Evolutionary conservation across 2,113 vertebrate genomes (phyloP).

Genomic region (Grallaria varia): DNA sequence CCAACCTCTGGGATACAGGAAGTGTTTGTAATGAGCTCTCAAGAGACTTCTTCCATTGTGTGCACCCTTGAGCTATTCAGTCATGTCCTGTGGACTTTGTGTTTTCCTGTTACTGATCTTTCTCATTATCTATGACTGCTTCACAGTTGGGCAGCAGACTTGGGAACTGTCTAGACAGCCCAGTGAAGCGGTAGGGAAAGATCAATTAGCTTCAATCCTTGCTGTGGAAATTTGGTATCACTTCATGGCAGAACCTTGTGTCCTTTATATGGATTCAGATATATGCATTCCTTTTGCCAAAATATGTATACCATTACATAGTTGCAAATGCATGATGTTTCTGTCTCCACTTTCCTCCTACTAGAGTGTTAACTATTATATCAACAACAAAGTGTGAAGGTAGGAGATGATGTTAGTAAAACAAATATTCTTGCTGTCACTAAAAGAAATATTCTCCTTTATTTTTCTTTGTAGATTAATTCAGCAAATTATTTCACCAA

Average conservation of each 20-base stretch:
- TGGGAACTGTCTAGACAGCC: background rate
- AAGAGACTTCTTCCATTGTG: background rate
- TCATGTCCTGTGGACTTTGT: background rate
- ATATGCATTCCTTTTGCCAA: accelerated
- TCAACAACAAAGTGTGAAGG: background rate
- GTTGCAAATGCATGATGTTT: background rate
- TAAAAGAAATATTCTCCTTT: background rate
- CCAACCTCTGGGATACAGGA: background rate
- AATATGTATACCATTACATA: background rate
- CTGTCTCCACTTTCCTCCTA: background rate
- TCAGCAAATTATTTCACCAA: background rate
- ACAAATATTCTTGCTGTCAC: background rate
- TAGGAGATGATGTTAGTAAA: background rate
- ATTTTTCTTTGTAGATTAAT: conserved; percentile 53
- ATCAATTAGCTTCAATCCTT: background rate
- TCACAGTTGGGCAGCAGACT: background rate
- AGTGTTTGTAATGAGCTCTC: background rate
- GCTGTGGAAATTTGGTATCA: background rate
- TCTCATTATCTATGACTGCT: background rate
- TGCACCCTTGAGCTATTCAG: background rate
- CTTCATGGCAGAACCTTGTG: background rate
- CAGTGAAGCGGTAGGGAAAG: background rate
- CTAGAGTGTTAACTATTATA: background rate
- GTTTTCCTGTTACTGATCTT: background rate
- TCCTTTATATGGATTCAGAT: background rate